phyloP scores from a whole-genome alignment of 1,140 invertebrate species.

The Bombyx mori region DNA sequence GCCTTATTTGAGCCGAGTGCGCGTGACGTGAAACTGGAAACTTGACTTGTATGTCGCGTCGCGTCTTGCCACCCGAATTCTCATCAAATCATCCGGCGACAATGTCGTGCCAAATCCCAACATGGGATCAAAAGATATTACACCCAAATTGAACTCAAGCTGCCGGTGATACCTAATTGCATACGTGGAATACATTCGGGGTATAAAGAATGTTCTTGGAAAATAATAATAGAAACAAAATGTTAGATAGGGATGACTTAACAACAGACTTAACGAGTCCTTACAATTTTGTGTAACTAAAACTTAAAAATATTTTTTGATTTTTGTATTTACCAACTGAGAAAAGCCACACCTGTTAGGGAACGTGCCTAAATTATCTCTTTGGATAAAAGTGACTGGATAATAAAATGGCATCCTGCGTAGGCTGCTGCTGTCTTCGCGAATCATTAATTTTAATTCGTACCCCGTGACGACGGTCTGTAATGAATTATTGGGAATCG shows the following conservation, averaged over 20 bases:
- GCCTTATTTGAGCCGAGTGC: constrained; percentile 63
- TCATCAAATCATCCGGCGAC: constrained; percentile 65
- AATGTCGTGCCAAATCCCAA: constrained; percentile 62
- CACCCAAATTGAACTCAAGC: constrained; percentile 54
- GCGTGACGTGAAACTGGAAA: constrained; percentile 67
- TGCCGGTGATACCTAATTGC: constrained; percentile 37
- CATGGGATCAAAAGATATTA: constrained; percentile 63
- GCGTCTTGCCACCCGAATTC: constrained; percentile 55
- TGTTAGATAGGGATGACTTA: too few relatives aligned
- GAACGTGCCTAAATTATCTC: constrained; percentile 45
- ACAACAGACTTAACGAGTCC: too few relatives aligned
- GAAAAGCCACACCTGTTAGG: constrained; percentile 33
- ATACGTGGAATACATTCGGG: constrained; percentile 10
- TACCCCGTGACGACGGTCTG: constrained; percentile 53
- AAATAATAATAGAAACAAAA: too few relatives aligned
- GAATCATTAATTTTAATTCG: constrained; percentile 71
- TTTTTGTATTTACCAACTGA: too few relatives aligned
- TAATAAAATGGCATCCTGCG: constrained; percentile 49
- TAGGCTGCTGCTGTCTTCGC: constrained; percentile 46
- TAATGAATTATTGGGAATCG: constrained; percentile 70
- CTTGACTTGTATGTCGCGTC: constrained; percentile 52
- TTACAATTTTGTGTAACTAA: too few relatives aligned
- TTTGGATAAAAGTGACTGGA: constrained; percentile 59
- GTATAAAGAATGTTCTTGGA: too few relatives aligned
- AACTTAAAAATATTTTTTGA: too few relatives aligned